Evolutionary conservation across 2,113 vertebrate genomes (phyloP).

Genomic region (Aleadryas rufinucha): DNA sequence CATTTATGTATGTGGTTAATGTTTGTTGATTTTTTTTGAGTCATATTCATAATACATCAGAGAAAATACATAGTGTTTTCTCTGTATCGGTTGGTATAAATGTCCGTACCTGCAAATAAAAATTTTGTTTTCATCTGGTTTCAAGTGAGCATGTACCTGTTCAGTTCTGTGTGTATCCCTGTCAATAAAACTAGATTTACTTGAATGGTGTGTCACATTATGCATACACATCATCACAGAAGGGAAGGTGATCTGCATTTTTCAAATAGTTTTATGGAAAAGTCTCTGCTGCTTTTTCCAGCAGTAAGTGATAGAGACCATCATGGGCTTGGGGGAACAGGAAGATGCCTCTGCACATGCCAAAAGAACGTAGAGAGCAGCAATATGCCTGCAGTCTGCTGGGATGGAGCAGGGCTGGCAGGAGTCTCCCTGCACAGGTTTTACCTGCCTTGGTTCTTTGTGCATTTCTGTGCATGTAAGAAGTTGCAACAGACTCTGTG

Average conservation of each 20-base stretch:
- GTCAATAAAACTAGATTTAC: neutral
- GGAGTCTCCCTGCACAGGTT: neutral
- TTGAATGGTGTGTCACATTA: neutral
- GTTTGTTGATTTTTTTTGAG: neutral
- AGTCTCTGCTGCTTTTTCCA: neutral
- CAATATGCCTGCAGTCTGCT: neutral
- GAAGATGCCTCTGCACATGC: neutral
- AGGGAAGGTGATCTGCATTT: constrained; percentile 14
- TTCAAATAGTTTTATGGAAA: neutral
- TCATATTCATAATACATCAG: neutral
- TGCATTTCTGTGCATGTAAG: neutral
- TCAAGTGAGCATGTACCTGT: neutral
- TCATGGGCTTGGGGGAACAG: accelerated
- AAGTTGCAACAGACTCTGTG: neutral
- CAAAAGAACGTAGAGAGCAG: neutral
- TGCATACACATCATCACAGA: neutral
- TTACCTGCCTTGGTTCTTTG: neutral
- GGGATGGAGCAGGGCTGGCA: neutral
- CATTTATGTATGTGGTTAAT: neutral
- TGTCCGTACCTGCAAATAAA: neutral
- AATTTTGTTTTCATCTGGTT: neutral
- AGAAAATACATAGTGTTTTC: neutral
- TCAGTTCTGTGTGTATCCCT: neutral
- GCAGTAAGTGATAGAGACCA: neutral
- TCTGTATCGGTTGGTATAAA: neutral